Percentiles rank a stretch among this genome's conserved stretches.
These are phyloP conservation scores for Daphoenositta chrysoptera DNA, from an alignment of 2,113 vertebrate genomes.

Conservation along the genomic window DNA sequence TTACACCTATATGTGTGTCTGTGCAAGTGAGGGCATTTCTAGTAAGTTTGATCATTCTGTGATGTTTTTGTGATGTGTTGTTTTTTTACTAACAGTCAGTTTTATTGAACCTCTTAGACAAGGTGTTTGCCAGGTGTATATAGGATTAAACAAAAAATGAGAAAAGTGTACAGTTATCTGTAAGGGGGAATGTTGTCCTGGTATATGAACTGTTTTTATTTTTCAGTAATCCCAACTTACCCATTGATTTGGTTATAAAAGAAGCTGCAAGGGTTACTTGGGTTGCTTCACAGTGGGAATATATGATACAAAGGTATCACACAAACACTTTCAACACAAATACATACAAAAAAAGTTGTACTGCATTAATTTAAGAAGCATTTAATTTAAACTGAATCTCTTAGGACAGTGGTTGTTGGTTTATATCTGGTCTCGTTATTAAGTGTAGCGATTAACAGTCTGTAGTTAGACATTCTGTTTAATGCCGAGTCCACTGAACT, in stretches of 20 bases:
- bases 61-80: not conserved
- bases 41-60: not conserved
- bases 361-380: not conserved
- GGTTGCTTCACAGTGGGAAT: not conserved
- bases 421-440: slow-evolving; percentile 13
- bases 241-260: not conserved
- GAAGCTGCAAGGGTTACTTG: not conserved
- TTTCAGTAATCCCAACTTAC: not conserved
- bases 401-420: not conserved
- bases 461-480: not conserved
- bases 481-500: not conserved
- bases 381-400: slow-evolving; percentile 10
- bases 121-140: not conserved
- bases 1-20: not conserved
- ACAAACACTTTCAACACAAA: not conserved
- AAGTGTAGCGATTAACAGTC: not conserved
- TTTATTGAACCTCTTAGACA: not conserved
- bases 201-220: not conserved
- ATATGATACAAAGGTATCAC: not conserved
- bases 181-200: not conserved
- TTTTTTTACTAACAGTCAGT: not conserved
- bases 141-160: not conserved
- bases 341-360: not conserved
- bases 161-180: not conserved
- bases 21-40: not conserved